Evolutionary conservation across 2,113 vertebrate genomes (phyloP).

Genomic region (Montifringilla adamsi): DNA sequence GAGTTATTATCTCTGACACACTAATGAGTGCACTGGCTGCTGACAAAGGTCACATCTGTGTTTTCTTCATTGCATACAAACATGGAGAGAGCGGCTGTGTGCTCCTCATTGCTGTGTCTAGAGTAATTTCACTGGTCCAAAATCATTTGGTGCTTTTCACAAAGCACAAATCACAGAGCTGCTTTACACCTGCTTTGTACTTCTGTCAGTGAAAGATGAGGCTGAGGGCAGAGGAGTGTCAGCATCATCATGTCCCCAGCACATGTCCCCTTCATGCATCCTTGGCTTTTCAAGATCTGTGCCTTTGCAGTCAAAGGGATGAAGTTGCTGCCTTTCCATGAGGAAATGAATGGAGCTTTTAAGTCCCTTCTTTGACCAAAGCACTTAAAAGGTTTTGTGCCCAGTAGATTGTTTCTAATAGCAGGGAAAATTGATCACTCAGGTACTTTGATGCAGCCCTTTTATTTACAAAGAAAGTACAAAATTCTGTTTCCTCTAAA

Average conservation of each 20-base stretch:
- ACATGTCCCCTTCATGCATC: background rate
- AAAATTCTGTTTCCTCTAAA: constrained; percentile 5
- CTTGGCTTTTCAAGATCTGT: constrained; percentile 4
- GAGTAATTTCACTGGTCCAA: background rate
- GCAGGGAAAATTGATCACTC: constrained; percentile 43
- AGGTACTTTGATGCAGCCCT: constrained; percentile 10
- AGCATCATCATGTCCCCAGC: background rate
- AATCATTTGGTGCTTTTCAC: background rate
- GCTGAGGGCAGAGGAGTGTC: background rate
- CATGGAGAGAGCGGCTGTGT: background rate
- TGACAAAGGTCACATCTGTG: constrained; percentile 46
- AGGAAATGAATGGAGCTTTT: constrained; percentile 25
- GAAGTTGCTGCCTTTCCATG: background rate
- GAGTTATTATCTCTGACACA: constrained; percentile 40
- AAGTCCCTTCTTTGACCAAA: background rate
- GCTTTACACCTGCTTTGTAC: background rate
- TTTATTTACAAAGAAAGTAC: constrained; percentile 36
- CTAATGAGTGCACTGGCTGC: constrained; percentile 16
- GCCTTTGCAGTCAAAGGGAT: background rate
- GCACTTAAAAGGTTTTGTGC: constrained; percentile 37
- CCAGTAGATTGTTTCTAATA: constrained; percentile 33
- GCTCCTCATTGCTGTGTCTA: background rate
- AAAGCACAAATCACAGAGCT: background rate
- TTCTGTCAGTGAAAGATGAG: background rate
- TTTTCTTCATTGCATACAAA: background rate